Percentiles rank a stretch among this genome's conserved stretches.
Evolutionary conservation across 2,888 invertebrate species (phyloP).

Genomic region (Ennomos fuscantarius): DNA sequence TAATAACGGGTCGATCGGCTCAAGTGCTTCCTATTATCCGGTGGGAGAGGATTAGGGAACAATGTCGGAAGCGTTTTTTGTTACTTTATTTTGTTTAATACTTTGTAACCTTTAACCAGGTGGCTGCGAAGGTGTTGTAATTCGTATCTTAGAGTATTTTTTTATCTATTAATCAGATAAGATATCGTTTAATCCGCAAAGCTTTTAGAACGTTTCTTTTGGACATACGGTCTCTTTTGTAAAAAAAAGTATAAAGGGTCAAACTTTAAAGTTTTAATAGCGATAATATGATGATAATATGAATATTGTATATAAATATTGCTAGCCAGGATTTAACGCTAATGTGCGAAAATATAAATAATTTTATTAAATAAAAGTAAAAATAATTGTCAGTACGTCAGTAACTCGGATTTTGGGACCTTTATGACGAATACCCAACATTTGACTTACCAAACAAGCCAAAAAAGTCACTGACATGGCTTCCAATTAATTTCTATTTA

Average conservation of each 20-base stretch:
- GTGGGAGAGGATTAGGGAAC: conserved; percentile 75
- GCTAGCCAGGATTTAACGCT: too few relatives aligned
- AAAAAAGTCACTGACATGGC: conserved; percentile 62
- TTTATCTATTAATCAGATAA: conserved; percentile 69
- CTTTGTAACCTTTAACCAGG: conserved; percentile 64
- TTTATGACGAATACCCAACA: conserved; percentile 21
- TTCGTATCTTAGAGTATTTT: conserved; percentile 64
- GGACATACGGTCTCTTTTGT: background rate
- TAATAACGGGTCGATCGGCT: conserved; percentile 81
- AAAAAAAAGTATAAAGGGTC: too few relatives aligned
- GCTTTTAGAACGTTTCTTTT: conserved; percentile 38
- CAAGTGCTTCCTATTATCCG: conserved; percentile 82
- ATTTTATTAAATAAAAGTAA: too few relatives aligned
- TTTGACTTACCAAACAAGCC: conserved; percentile 38
- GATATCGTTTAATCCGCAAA: conserved; percentile 52
- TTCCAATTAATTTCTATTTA: conserved; percentile 55
- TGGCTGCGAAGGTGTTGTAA: conserved; percentile 74
- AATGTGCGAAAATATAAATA: too few relatives aligned
- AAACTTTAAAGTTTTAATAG: too few relatives aligned
- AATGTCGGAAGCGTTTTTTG: conserved; percentile 67
- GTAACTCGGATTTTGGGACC: background rate
- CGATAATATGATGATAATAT: too few relatives aligned
- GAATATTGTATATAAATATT: too few relatives aligned
- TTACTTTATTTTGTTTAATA: conserved; percentile 55
- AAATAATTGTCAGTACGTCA: too few relatives aligned